Base-by-base conservation (phyloP, 1,140 invertebrate species). In the Phenacoccus solenopsis region DNA sequence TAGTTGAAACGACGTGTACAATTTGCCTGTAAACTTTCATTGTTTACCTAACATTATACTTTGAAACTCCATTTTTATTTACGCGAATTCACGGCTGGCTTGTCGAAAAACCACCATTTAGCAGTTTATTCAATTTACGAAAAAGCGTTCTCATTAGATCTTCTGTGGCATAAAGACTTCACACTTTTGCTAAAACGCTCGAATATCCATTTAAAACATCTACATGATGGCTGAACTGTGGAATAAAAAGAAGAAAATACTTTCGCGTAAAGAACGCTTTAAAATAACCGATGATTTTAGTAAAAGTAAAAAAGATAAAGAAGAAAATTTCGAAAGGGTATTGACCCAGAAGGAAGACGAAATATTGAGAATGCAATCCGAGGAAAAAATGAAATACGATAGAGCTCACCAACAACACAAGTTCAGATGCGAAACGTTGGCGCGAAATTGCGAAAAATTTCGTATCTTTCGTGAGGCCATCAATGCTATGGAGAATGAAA, bases 181-280 rank as follows among this genome's bases (percentile, higher is more conserved):
- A 9, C 38, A n/a, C 38, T 9, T 49, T 4, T 49, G 20, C 5
- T 9, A 49, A 49, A 5, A 49, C 38, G 16, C n/a, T 49, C 5
- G 16, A 49, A 49, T 2, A 16, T 49, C 20, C 38, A 49, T 10
- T 16, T 49, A 5, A 13, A 5, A 49, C 38, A 9, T 49, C 38
- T 4, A 9, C 12, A 24, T 24, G 3, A 64, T 64, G 59, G 25
- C 59, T 1, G 59, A 64, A 24, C 10, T 64, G 10, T 64, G 59
- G 59, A 64, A 10, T 13, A 64, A 64, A 27, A 64, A 64, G 25
- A 64, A 64, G 20, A 64, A 64, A 64, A 27, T 64, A 25, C 21
- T 64, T 2, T 25, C 59, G 22, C 59, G 59, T 22, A 64, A 64
- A 64, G 59, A 64, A 27, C 59, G 59, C 5, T 64, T 64, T 25